Base-by-base conservation (phyloP, 2,888 invertebrate species). In the Thera obeliscata region DNA sequence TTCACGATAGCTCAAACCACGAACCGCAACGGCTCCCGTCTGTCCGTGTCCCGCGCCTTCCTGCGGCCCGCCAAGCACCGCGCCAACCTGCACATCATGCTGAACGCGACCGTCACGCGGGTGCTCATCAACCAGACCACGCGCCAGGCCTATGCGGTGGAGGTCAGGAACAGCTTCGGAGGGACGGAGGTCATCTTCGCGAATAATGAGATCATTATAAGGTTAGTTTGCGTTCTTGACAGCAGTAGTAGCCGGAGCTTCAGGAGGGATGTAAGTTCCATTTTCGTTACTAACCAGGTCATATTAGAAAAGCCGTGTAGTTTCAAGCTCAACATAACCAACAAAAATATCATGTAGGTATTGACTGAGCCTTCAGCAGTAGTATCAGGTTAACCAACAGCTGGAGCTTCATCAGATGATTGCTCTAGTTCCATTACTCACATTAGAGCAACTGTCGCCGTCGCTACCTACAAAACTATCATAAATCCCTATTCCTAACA, bases 1-100 rank as follows among this genome's bases (percentile, higher is more conserved):
- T 98, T 98, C 85, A 94, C 96, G 69, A 98, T 98, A 72, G 98
- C 98, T 0, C 98, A 98, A 87, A 98, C 97, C 38, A 98, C 97
- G 0, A 96, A 96, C 76, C 95, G 96, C 76, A 97, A 98, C 82
- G 98, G 98, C 0, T 97, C 98, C 0, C 95, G 98, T 0, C 94
- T 97, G 66, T 97, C 97, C 74, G 95, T 96, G 0, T 96, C 98
- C 0, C 95, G 97, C 66, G 97, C 98, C 0, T 98, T 97, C 89
- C 91, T 98, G 7, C 94, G 98, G 0, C 98, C 98, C 0, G 97
- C 96, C 36, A 95, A 95, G 74, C 88, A 95, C 76, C 94, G 98
- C 3, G 94, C 94, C 61, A 98, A 98, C 88, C 94, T 98, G 3
- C 97, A 98, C 83, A 95, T 98, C 59, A 94, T 98, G 89, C 94